These are phyloP conservation scores for Drosophila dives DNA, from an alignment of 2,888 invertebrate species.

Conservation along the genomic window DNA sequence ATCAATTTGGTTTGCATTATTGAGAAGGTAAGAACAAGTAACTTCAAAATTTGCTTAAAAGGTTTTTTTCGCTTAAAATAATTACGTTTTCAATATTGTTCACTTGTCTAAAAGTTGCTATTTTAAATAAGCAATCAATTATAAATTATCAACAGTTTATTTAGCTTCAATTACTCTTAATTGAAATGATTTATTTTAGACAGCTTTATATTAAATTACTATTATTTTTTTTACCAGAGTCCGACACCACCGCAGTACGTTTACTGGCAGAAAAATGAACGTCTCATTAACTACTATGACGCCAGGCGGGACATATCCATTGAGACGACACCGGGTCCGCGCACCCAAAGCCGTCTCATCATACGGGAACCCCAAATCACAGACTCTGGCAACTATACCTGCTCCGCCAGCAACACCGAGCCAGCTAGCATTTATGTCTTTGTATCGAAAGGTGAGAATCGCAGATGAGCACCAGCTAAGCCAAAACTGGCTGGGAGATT, in stretches of 20 bases:
- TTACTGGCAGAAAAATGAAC: slow-evolving; percentile 97
- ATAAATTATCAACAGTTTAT: not conserved
- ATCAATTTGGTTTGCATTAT: slow-evolving; percentile 95
- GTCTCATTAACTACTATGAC: slow-evolving; percentile 96
- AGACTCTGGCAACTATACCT: slow-evolving; percentile 96
- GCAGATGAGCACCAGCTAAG: slow-evolving; percentile 20
- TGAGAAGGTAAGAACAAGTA: slow-evolving; percentile 90
- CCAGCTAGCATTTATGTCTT: slow-evolving; percentile 95
- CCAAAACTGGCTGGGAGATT: slow-evolving; percentile 19
- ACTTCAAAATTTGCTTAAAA: not conserved
- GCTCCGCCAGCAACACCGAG: slow-evolving; percentile 95
- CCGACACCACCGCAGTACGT: slow-evolving; percentile 97
- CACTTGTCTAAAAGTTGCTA: not conserved
- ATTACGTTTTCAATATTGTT: not conserved
- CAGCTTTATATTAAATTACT: not conserved
- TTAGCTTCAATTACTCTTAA: not conserved
- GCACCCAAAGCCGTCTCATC: slow-evolving; percentile 93
- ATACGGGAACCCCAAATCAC: slow-evolving; percentile 92
- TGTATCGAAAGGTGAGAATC: slow-evolving; percentile 92
- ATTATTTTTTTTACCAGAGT: slow-evolving; percentile 87
- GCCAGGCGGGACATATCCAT: slow-evolving; percentile 92
- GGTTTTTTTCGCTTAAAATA: not conserved
- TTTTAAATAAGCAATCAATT: not conserved
- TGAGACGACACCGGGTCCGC: slow-evolving; percentile 92
- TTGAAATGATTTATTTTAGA: not conserved